phyloP scores from a whole-genome alignment of 2,113 vertebrate genomes.

The Carlito syrichta region DNA sequence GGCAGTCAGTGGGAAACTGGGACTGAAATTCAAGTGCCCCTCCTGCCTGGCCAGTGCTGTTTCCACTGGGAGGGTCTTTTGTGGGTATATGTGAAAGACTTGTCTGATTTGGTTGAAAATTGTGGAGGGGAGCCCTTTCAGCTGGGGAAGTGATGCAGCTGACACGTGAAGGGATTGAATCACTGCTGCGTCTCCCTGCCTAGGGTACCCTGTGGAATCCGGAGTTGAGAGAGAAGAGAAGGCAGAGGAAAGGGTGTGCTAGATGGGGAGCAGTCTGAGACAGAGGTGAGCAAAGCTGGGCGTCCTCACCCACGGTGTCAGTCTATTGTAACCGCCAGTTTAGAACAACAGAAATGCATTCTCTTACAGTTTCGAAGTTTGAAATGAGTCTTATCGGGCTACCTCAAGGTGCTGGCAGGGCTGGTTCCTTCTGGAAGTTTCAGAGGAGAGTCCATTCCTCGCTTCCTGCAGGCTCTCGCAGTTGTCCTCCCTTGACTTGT shows the following conservation, averaged over 20 bases:
- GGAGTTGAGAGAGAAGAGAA: background rate
- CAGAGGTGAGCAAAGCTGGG: background rate
- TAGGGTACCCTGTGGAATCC: background rate
- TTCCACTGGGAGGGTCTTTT: background rate
- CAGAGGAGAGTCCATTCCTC: background rate
- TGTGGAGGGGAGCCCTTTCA: background rate
- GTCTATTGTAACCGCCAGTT: background rate
- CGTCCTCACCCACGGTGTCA: background rate
- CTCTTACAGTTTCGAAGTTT: background rate
- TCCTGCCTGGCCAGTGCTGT: background rate
- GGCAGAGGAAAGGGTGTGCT: background rate
- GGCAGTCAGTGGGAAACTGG: background rate
- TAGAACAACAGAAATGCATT: background rate
- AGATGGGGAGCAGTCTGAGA: background rate
- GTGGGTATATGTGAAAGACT: background rate
- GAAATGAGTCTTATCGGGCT: background rate
- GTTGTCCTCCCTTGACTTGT: background rate
- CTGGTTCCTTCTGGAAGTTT: background rate
- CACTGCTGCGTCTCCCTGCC: background rate
- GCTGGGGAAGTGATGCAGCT: background rate
- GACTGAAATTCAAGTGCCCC: background rate
- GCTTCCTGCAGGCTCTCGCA: background rate
- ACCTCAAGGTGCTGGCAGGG: background rate
- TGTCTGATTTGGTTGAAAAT: background rate
- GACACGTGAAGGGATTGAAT: background rate